Percentiles rank a stretch among this genome's conserved stretches.
Evolutionary conservation across 2,113 vertebrate species (phyloP).

Genomic region (Chaetorhynchus papuensis): DNA sequence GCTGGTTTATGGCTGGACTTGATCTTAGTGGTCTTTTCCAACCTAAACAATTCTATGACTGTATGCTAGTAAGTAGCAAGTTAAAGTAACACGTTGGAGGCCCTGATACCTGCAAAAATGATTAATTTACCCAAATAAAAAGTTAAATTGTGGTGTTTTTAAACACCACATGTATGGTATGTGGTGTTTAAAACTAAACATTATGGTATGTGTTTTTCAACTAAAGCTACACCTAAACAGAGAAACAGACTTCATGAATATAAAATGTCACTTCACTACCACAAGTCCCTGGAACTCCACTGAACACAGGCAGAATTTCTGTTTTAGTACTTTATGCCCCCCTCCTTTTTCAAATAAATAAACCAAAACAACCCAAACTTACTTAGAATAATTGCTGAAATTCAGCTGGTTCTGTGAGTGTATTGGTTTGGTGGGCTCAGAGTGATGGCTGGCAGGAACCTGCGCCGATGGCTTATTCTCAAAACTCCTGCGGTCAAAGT

Average conservation of each 20-base stretch:
- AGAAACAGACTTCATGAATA: fast-evolving
- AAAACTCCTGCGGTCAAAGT: conserved; percentile 92
- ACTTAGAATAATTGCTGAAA: conserved; percentile 86
- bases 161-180: not conserved
- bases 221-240: not conserved
- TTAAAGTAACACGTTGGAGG: not conserved
- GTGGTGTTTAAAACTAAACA: not conserved
- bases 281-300: not conserved
- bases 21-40: not conserved
- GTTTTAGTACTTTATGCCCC: not conserved
- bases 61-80: not conserved
- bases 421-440: conserved; percentile 81
- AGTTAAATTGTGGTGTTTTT: not conserved
- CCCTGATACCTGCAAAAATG: not conserved
- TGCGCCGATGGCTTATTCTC: conserved; percentile 85
- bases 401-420: conserved; percentile 82
- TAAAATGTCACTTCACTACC: not conserved
- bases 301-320: not conserved
- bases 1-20: not conserved
- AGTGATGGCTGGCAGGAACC: conserved; percentile 78
- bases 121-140: not conserved
- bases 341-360: not conserved
- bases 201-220: not conserved
- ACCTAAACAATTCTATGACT: not conserved
- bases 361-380: conserved; percentile 4